Evolutionary conservation across 2,797 vertebrate species (phyloP).

Genomic region (Lepus townsendii): DNA sequence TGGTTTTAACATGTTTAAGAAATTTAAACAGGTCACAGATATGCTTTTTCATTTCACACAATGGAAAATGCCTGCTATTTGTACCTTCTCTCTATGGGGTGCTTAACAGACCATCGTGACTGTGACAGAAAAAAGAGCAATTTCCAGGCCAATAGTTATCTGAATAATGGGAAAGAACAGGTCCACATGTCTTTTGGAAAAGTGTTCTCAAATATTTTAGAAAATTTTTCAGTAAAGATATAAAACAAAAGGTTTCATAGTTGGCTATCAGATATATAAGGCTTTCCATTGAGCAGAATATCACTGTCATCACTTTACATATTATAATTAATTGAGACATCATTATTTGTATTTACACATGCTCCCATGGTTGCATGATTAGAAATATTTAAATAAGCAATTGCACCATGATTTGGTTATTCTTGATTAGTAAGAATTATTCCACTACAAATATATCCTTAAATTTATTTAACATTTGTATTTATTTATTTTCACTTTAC

Average conservation of each 20-base stretch:
- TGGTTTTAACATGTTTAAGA: not conserved
- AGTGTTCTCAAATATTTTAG: constrained; percentile 36
- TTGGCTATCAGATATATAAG: not conserved
- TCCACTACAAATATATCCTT: not conserved
- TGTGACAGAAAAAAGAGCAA: not conserved
- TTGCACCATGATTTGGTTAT: not conserved
- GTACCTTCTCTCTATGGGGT: not conserved
- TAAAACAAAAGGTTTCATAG: not conserved
- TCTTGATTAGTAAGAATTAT: not conserved
- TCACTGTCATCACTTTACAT: not conserved
- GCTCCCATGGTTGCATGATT: not conserved
- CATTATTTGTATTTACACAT: not conserved
- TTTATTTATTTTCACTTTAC: too few species aligned
- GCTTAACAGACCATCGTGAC: not conserved
- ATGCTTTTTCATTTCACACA: not conserved
- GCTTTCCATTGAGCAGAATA: not conserved
- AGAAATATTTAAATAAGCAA: not conserved
- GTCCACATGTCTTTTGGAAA: not conserved
- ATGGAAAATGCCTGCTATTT: not conserved
- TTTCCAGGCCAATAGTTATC: not conserved
- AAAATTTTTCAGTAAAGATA: not conserved
- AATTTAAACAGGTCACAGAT: not conserved
- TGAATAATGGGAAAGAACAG: not conserved
- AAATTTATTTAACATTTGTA: not conserved
- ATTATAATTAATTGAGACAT: not conserved